Evolutionary conservation across 2,113 vertebrate species (phyloP), one percentile per base, ranked within the genome.

Genomic region (Thomomys bottae): DNA sequence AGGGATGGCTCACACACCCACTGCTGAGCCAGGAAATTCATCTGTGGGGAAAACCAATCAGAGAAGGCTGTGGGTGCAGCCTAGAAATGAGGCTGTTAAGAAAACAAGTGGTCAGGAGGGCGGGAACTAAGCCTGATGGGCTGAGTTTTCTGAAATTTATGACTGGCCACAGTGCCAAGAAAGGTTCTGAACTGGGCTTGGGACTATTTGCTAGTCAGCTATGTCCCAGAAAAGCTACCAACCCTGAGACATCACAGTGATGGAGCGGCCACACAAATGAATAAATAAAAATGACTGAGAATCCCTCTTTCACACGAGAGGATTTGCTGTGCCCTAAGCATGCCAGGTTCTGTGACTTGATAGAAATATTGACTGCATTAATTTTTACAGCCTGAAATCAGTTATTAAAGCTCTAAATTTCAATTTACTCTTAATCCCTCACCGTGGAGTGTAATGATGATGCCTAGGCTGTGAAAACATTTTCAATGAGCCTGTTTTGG

Each of bases 91-190:
- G 70, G 59, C 26, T 42, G 49, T 54, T 45, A 21, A 26, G 49
- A 30, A n/a, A 21, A 3, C 9, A 4, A 30, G 77, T 21, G 17
- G 8, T 11, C 6, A 4, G 54, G 18, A 0, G 23, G 26, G 12
- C 3, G 28, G 20, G 8, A 2, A 54, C 49, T 54, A 2, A 6
- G 49, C 32, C 1, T 9, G 57, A 54, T 32, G 34, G 45, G 9
- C 5, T 0, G 0, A 30, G 45, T 45, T 17, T 63, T 10, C 38
- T 5, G 4, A 14, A 8, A 6, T 5, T 6, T 12, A 6, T 14
- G 68, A 21, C 15, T 10, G 45, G 63, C 54, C 0, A 0, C 0
- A 26, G 11, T 49, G 32, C 32, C 36, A 24, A 40, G 38, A 18
- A 1, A 30, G 61, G 23, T 15, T 3, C 67, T 8, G 61, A 10